A percentile compares a stretch with the other conserved stretches of the same genome.
Evolutionary conservation across 1,140 invertebrate species (phyloP).

Genomic region (Eriosoma lanigerum): DNA sequence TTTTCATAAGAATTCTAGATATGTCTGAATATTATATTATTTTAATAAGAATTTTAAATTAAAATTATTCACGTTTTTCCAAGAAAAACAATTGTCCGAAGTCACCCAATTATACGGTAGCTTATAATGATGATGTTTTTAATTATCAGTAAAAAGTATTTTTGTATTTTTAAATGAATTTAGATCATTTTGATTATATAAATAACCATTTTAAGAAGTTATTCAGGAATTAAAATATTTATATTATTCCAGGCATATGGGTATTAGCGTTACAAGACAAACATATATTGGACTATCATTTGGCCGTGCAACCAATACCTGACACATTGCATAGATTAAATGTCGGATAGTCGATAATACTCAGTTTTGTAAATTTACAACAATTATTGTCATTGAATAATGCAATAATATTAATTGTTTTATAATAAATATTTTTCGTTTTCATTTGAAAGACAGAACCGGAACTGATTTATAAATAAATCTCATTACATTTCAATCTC

Average conservation of each 20-base stretch:
- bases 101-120: too few species aligned
- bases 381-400: neutral
- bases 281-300: conserved; percentile 8
- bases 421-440: neutral
- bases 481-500: neutral
- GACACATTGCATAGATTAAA: conserved; percentile 14
- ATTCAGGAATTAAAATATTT: too few species aligned
- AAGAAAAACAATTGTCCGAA: too few species aligned
- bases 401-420: neutral
- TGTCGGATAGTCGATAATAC: neutral
- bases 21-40: too few species aligned
- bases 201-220: too few species aligned
- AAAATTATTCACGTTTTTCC: too few species aligned
- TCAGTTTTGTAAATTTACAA: neutral
- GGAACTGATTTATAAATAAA: conserved; percentile 9
- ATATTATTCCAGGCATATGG: conserved; percentile 10
- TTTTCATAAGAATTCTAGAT: too few species aligned
- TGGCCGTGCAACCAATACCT: conserved; percentile 25
- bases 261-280: neutral
- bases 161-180: too few species aligned
- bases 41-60: too few species aligned
- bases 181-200: too few species aligned
- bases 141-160: too few species aligned
- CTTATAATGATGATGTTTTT: too few species aligned
- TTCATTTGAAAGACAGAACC: neutral